These are phyloP conservation scores for Enteromius fasciolatus DNA, from an alignment of 2,797 vertebrate species.

Conservation along the genomic window DNA sequence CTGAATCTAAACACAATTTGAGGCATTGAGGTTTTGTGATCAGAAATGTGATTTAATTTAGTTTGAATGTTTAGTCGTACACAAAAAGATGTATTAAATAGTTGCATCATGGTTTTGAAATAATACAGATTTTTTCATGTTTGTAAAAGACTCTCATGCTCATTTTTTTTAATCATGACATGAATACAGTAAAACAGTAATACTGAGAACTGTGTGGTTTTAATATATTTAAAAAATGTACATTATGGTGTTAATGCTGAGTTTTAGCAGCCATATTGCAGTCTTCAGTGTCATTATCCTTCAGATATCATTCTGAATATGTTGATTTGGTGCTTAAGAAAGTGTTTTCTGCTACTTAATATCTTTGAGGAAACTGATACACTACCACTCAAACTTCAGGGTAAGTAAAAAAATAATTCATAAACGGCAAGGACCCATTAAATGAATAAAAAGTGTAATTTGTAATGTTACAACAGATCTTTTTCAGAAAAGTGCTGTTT, in stretches of 20 bases:
- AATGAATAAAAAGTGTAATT: background rate
- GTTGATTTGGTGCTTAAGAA: background rate
- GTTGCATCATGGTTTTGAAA: background rate
- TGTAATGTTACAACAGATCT: background rate
- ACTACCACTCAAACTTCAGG: background rate
- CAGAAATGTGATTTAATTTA: background rate
- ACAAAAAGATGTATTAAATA: background rate
- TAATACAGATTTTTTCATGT: background rate
- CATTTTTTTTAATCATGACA: background rate
- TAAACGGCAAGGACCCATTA: too few species aligned
- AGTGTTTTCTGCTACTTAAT: background rate
- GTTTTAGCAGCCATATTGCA: background rate
- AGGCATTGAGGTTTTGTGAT: background rate
- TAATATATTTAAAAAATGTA: background rate
- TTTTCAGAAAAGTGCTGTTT: background rate
- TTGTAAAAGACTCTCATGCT: background rate
- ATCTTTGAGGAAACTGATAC: background rate
- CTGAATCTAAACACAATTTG: background rate
- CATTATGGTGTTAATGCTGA: background rate
- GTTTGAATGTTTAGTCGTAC: background rate
- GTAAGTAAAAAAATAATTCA: background rate
- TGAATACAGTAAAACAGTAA: background rate
- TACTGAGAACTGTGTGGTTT: background rate
- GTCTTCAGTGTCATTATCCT: background rate
- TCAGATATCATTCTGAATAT: background rate